Evolutionary conservation across 2,888 invertebrate genomes (phyloP).

Genomic region (Hylaea fasciaria): DNA sequence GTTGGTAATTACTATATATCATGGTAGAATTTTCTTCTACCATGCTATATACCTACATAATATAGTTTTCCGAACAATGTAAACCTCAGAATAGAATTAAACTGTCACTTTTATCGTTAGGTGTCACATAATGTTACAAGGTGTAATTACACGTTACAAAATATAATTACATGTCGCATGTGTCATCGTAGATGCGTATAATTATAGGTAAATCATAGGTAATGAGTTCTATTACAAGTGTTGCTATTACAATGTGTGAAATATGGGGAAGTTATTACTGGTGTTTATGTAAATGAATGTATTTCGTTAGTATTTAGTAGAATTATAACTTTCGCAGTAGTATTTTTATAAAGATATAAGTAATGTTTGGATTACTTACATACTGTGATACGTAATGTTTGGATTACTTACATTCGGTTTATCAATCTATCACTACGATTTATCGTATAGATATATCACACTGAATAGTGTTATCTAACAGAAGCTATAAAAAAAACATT

Average conservation of each 20-base stretch:
- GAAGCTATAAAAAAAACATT: not conserved
- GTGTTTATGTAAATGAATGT: not conserved
- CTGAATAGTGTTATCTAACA: not conserved
- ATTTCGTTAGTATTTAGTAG: too few relatives aligned
- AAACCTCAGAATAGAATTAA: conserved; percentile 14
- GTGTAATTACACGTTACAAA: conserved; percentile 12
- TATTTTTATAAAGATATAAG: too few relatives aligned
- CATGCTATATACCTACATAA: not conserved
- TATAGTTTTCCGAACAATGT: conserved; percentile 2
- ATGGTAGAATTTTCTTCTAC: too few relatives aligned
- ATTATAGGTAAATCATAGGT: conserved; percentile 15
- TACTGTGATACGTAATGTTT: too few relatives aligned
- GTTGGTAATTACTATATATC: too few relatives aligned
- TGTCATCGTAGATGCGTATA: conserved; percentile 14
- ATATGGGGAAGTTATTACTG: conserved; percentile 3
- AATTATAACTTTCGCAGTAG: too few relatives aligned
- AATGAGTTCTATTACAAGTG: conserved; percentile 15
- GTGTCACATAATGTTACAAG: not conserved
- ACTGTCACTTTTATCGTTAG: conserved; percentile 12
- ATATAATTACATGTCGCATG: conserved; percentile 20
- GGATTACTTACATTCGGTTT: too few relatives aligned
- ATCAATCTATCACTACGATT: too few relatives aligned
- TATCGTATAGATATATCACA: too few relatives aligned
- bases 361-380: too few relatives aligned
- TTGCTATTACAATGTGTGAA: conserved; percentile 15